Evolutionary conservation across 2,888 invertebrate species (phyloP), one percentile per base, ranked within the genome.

Genomic region (Drosophila rubida): DNA sequence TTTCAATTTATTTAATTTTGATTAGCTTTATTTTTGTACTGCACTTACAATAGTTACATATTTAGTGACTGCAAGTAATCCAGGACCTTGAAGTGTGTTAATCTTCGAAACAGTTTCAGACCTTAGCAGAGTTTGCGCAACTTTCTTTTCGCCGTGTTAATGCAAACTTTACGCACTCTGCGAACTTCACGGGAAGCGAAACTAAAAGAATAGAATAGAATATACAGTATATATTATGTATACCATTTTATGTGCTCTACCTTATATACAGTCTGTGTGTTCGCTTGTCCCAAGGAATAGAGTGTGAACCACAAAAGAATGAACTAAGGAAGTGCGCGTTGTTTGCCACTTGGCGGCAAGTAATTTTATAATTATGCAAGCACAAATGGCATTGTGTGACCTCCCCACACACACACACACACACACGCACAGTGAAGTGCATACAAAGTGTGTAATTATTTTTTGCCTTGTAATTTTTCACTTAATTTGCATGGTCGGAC

Each of bases 341-440:
- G 81, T 80, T 80, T 78, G 84, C 80, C 76, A 85, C 80, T 80
- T 78, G 72, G 75, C 69, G 78, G 73, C 85, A 82, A 81, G 84
- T 81, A 83, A 84, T 83, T 83, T 78, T 75, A 81, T 87, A 83
- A 83, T 87, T 83, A 83, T 83, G 82, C 87, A 75, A 78, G 75
- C 72, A 62, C 62, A 75, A 85, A 85, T 79, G 79, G 72, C 72
- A 79, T 80, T 80, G 80, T 80, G 72, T 85, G 85, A 79, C 80
- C 79, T 62, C 41, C 51, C 32, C 5, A 22, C 67, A 57, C 61
- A 66, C 44, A 53, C 58, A 41, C 49, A 58, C 23, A 49, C 44
- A 30, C 39, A 57, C 55, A 23, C 14, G 42, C 16, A 39, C n/a
- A 32, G 35, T 35, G 14, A 67, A 72, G 63, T 72, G 67, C 77